Evolutionary conservation across 2,797 vertebrate species (phyloP).

Genomic region (Poeciliopsis turneri): DNA sequence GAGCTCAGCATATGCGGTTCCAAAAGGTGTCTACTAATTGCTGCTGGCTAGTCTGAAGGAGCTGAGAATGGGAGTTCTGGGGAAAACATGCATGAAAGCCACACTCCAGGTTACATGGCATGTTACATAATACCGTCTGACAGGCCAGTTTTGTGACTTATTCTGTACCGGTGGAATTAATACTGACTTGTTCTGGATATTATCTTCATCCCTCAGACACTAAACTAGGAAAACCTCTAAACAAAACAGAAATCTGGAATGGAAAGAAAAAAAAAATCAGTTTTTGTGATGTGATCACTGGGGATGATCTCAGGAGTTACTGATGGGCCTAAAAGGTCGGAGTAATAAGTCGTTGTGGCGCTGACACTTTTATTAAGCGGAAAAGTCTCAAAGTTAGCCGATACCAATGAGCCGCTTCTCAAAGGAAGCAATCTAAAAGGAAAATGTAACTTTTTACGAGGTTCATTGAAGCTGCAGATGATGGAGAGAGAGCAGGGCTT

Average conservation of each 20-base stretch:
- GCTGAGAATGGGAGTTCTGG: too few species aligned
- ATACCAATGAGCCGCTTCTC: neutral
- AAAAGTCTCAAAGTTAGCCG: neutral
- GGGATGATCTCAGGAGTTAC: neutral
- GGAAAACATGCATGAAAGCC: too few species aligned
- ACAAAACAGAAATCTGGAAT: neutral
- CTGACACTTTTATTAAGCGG: neutral
- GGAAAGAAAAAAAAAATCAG: neutral
- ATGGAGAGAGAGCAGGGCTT: neutral
- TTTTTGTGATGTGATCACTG: slow-evolving; percentile 57
- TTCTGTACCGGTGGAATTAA: neutral
- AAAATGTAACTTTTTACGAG: neutral
- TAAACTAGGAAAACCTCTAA: neutral
- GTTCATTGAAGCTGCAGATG: neutral
- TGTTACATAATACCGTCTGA: neutral
- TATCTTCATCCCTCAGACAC: neutral
- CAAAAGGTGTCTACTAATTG: too few species aligned
- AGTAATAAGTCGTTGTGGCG: too few species aligned
- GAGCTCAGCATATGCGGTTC: too few species aligned
- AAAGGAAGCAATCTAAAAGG: neutral
- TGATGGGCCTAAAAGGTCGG: neutral
- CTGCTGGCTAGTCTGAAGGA: too few species aligned
- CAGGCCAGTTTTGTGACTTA: neutral
- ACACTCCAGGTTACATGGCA: too few species aligned
- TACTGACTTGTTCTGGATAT: neutral